These are phyloP conservation scores for Tinea pellionella DNA, from an alignment of 2,888 invertebrate genomes.

Conservation along the genomic window DNA sequence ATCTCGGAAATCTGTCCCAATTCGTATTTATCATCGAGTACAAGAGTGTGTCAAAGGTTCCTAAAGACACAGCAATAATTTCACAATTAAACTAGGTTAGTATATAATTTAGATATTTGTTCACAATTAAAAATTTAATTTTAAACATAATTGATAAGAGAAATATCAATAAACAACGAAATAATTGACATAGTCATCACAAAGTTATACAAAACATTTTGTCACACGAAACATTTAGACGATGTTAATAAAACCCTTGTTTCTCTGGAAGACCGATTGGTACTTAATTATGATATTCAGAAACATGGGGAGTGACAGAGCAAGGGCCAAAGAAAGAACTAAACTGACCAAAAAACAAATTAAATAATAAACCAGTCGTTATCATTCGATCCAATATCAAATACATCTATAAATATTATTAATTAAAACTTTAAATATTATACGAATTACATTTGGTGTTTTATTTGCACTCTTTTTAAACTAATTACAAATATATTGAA, in stretches of 20 bases:
- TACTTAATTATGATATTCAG: neutral
- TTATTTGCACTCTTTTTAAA: constrained; percentile 1
- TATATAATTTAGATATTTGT: too few species aligned
- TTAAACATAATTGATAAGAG: neutral
- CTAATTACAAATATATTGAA: neutral
- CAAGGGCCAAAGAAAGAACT: neutral
- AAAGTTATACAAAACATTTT: constrained; percentile 26
- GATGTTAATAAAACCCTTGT: constrained; percentile 20
- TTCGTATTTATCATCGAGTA: constrained; percentile 6
- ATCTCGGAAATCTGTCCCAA: too few species aligned
- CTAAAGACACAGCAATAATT: constrained; percentile 58
- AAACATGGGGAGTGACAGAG: neutral
- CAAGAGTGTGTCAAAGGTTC: constrained; percentile 23
- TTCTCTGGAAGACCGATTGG: constrained; percentile 57
- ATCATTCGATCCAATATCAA: neutral
- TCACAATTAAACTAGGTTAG: constrained; percentile 56
- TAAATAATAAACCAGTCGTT: neutral
- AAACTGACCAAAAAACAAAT: neutral
- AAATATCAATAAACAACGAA: constrained; percentile 37
- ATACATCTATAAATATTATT: neutral
- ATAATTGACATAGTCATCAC: constrained; percentile 70
- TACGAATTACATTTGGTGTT: constrained; percentile 6
- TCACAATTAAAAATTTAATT: too few species aligned
- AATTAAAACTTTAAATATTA: too few species aligned
- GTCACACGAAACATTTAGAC: neutral